These are phyloP conservation scores for Gnathonemus longibarbis DNA, from an alignment of 2,113 vertebrate species.

Conservation along the genomic window DNA sequence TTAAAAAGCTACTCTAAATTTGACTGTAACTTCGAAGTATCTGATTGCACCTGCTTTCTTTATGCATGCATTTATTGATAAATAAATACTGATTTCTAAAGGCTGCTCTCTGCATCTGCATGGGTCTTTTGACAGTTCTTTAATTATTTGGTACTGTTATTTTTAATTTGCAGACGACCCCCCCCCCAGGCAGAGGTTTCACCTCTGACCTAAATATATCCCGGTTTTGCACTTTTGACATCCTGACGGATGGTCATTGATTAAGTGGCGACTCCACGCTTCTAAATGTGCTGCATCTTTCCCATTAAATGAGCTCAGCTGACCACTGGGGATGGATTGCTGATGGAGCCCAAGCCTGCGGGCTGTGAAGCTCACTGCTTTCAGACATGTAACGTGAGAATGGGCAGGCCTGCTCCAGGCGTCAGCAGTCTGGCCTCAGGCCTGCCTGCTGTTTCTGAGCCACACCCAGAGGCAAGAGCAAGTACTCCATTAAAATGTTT, in stretches of 20 bases:
- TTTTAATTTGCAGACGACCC: neutral
- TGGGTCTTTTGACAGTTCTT: neutral
- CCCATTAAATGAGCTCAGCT: constrained; percentile 23
- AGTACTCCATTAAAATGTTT: neutral
- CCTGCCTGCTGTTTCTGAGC: neutral
- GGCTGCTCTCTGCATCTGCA: neutral
- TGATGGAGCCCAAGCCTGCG: constrained; percentile 2
- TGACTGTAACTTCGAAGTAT: neutral
- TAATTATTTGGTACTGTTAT: neutral
- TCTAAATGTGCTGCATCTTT: constrained; percentile 16
- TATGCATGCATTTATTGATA: neutral
- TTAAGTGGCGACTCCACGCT: constrained; percentile 25
- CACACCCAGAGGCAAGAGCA: neutral
- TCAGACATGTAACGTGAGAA: neutral
- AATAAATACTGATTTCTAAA: neutral
- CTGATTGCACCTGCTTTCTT: neutral
- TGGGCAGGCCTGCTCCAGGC: neutral
- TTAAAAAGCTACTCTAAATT: neutral
- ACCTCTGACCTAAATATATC: neutral
- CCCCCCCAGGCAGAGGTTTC: neutral
- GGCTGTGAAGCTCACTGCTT: neutral
- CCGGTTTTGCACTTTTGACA: constrained; percentile 4
- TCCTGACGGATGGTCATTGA: constrained; percentile 31
- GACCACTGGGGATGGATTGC: constrained; percentile 6
- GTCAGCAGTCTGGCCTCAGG: neutral